Percentiles rank a stretch among this genome's conserved stretches.
phyloP scores from a whole-genome alignment of 2,797 vertebrate species.

The Siniperca undulata region DNA sequence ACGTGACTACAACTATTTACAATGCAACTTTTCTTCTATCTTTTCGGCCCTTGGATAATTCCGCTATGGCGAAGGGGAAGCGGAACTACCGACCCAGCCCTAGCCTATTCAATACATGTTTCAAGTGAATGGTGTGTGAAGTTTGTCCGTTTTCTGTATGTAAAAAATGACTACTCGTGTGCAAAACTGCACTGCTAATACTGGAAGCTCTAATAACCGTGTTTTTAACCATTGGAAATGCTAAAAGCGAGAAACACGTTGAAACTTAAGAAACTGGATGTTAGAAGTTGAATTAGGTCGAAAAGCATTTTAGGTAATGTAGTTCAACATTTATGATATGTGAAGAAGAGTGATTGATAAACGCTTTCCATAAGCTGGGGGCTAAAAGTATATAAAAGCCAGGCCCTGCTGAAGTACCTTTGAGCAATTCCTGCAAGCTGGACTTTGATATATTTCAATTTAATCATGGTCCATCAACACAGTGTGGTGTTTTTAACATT shows the following conservation, averaged over 20 bases:
- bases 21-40: conserved; percentile 73
- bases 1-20: conserved; percentile 69
- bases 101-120: conserved; percentile 47
- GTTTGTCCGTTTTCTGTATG: background rate
- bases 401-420: background rate
- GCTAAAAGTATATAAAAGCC: background rate
- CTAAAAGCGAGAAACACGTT: background rate
- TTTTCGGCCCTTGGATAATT: conserved; percentile 74
- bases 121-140: conserved; percentile 56
- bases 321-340: conserved; percentile 15
- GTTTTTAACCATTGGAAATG: background rate
- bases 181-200: background rate
- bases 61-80: conserved; percentile 84
- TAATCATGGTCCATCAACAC: background rate
- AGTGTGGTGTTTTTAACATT: background rate
- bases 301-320: conserved; percentile 60
- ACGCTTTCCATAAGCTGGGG: background rate
- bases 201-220: fast-evolving
- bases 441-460: background rate
- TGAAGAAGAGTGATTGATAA: background rate
- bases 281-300: conserved; percentile 5
- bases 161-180: background rate
- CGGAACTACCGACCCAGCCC: conserved; percentile 85
- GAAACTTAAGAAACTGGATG: background rate
- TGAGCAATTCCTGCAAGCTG: background rate